Base-by-base conservation (phyloP, 2,888 invertebrate genomes). In the Synanthedon formicaeformis region DNA sequence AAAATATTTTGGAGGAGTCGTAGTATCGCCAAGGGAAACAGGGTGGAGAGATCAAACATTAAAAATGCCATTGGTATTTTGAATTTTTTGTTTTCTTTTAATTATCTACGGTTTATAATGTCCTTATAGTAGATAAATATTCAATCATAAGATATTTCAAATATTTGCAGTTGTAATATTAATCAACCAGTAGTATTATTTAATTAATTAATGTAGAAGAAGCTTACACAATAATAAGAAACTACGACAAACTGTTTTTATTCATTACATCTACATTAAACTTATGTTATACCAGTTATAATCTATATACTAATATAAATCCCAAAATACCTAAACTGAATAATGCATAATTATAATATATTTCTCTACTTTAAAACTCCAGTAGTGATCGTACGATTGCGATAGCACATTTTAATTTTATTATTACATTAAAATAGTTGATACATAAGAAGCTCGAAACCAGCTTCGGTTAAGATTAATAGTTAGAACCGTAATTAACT, bases 51-150 rank as follows among this genome's bases (percentile, higher is more conserved):
- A 34, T 34, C 63, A 63, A 78, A 68, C 77, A 87, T 85, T 86
- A 84, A 88, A 88, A 88, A 86, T 86, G 84, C 85, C 78, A 82
- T 73, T 78, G 53, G 58, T 83, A 80, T 85, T 85, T 88, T 87
- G 77, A 87, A 86, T 81, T 80, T 87, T 88, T 88, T 83, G 86
- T 86, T 87, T 87, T 85, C 87, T 88, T 88, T 88, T 88, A 87
- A 87, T 88, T 88, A 88, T 88, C 88, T 88, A 88, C 88, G 88
- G 81, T 88, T 87, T 84, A 88, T 88, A 88, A 88, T 88, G 88
- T 88, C 83, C 88, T 88, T 88, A 88, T 80, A 87, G 87, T 88
- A 88, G 86, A 88, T 88, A 88, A 87, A 87, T 87, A 87, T 87
- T 81, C 85, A 82, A 87, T 87, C 86, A 88, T 88, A 88, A 88